phyloP scores from a whole-genome alignment of 2,113 vertebrate genomes.

The Podiceps cristatus region DNA sequence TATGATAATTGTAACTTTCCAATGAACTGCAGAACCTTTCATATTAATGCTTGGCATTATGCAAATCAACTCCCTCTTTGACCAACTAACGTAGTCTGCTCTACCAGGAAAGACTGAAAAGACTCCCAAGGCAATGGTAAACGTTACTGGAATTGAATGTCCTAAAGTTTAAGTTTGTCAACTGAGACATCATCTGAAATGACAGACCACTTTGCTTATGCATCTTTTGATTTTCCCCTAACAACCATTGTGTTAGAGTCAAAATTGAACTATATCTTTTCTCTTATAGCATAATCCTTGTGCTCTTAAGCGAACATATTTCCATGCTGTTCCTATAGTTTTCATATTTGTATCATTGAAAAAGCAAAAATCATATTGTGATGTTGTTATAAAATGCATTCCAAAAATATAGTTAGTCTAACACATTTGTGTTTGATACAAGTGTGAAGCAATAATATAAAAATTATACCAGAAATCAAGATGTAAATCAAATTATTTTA shows the following conservation, averaged over 20 bases:
- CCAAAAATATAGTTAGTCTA: background rate
- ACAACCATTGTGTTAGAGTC: background rate
- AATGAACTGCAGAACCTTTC: background rate
- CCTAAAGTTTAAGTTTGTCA: background rate
- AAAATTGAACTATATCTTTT: background rate
- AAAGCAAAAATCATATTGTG: background rate
- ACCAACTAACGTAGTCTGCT: background rate
- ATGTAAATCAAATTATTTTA: background rate
- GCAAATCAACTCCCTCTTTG: constrained; percentile 9
- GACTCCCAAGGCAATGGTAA: constrained; percentile 35
- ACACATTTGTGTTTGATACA: background rate
- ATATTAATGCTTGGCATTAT: background rate
- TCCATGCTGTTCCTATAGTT: background rate
- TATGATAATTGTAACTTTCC: background rate
- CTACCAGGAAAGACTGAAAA: background rate
- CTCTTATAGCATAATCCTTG: background rate
- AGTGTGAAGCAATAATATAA: background rate
- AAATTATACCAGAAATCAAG: background rate
- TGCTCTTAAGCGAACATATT: background rate
- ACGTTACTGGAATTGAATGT: constrained; percentile 3
- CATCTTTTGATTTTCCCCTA: background rate
- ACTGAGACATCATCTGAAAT: background rate
- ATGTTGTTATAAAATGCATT: background rate
- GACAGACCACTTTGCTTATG: background rate
- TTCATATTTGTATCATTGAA: background rate